Evolutionary conservation across 1,140 invertebrate species (phyloP).

Genomic region (Pseudomyrmex flavicornis): DNA sequence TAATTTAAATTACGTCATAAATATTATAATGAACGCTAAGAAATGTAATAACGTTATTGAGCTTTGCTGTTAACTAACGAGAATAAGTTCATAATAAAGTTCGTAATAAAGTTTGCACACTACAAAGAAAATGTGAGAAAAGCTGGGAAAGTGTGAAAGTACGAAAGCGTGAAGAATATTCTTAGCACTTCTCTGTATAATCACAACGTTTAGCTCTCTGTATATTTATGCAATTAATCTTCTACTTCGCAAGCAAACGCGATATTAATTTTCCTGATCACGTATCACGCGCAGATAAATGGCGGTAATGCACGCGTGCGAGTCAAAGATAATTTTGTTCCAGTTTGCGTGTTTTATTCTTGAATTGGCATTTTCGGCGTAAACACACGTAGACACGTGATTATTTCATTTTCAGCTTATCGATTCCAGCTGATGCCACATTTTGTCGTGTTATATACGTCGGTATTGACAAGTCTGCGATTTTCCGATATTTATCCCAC

Average conservation of each 20-base stretch:
- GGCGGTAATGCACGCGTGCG: too few relatives aligned
- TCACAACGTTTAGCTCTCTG: neutral
- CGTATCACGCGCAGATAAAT: neutral
- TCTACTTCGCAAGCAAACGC: neutral
- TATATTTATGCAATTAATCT: slow-evolving; percentile 13
- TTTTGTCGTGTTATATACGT: slow-evolving; percentile 15
- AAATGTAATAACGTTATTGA: neutral
- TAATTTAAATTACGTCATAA: too few relatives aligned
- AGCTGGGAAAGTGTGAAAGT: neutral
- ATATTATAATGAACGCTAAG: slow-evolving; percentile 11
- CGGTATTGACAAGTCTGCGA: slow-evolving; percentile 38
- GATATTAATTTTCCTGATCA: neutral
- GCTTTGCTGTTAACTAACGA: neutral
- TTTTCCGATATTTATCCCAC: slow-evolving; percentile 38
- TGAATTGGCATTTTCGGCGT: neutral
- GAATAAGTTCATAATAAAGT: neutral
- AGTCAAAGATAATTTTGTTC: slow-evolving; percentile 48
- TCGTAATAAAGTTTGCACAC: neutral
- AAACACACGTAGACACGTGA: neutral
- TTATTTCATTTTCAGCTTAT: slow-evolving; percentile 31
- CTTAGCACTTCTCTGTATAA: neutral
- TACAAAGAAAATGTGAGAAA: neutral
- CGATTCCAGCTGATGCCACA: slow-evolving; percentile 28
- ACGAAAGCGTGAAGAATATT: neutral
- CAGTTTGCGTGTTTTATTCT: slow-evolving; percentile 48